Evolutionary conservation across 2,797 vertebrate genomes (phyloP), one percentile per base, ranked within the genome.

Genomic region (Phalloptychus januarius): DNA sequence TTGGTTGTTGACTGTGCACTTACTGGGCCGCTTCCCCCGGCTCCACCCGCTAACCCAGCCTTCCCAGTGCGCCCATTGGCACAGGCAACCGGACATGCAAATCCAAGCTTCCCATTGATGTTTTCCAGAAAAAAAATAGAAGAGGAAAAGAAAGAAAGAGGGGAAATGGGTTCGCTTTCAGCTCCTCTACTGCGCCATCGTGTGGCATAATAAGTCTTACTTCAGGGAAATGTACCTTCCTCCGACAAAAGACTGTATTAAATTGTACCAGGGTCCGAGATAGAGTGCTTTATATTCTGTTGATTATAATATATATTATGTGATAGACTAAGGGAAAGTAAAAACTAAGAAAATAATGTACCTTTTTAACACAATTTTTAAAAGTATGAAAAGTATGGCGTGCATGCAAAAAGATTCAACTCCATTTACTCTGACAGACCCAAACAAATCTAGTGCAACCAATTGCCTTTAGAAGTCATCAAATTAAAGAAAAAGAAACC

Each of bases 1-100:
- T 92, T 89, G 94, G 85, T 92, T 94, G 93, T 95, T 94, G 91
- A 90, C 91, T 91, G 93, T 89, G 91, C 89, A 88, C 91, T 91
- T 85, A 92, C 91, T 91, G 94, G 87, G 91, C 85, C 95, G 91
- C 90, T 90, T 87, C 84, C 83, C 75, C 79, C 92, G 91, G 91
- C 95, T 94, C 95, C 96, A 94, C 95, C 95, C 94, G 92, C 92
- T 90, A 83, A 89, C 89, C 89, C 94, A 84, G 92, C 95, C 95
- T 88, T 87, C 89, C 79, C 87, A 77, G 81, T 85, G 79, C 85
- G 78, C 92, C 90, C 85, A 96, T 96, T 96, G 95, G 95, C 85
- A 89, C 92, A 93, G 76, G 61, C 85, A 45, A 78, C 76, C 87
- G 85, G 89, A 91, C 90, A 95, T 95, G 95, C 95, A 95, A 95